Percentiles rank a stretch among this genome's conserved stretches.
Conservation (phyloP, 2,888 invertebrate species). For the Scotopteryx bipunctaria region DNA sequence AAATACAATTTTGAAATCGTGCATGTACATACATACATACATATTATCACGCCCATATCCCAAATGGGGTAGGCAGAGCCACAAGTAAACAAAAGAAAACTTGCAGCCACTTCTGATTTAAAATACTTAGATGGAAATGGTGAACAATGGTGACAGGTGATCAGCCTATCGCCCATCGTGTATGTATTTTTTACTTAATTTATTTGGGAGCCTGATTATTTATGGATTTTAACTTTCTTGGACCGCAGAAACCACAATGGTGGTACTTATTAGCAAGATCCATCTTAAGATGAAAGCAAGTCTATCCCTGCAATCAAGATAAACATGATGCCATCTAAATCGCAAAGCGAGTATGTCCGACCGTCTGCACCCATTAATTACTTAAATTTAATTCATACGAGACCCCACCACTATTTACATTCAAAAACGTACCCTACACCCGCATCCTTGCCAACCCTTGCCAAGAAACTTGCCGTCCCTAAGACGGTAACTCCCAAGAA, state of each 20-base stretch:
- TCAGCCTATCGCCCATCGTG: too few relatives aligned
- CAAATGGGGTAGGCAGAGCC: too few relatives aligned
- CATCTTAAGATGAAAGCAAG: slow-evolving; percentile 22
- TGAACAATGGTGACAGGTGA: too few relatives aligned
- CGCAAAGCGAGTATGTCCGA: slow-evolving; percentile 41
- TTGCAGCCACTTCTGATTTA: too few relatives aligned
- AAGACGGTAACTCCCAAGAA: slow-evolving; percentile 81
- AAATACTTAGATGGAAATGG: too few relatives aligned
- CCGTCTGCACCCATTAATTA: slow-evolving; percentile 74
- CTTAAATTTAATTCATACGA: slow-evolving; percentile 83
- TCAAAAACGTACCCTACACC: slow-evolving; percentile 74
- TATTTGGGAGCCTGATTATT: too few relatives aligned
- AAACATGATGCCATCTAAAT: slow-evolving; percentile 56
- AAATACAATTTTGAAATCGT: too few relatives aligned
- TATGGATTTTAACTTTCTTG: background rate
- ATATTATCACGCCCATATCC: too few relatives aligned
- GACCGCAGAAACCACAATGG: background rate
- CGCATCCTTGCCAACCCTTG: slow-evolving; percentile 70
- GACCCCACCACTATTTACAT: slow-evolving; percentile 80
- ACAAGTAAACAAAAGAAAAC: too few relatives aligned
- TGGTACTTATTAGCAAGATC: background rate
- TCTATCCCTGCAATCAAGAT: slow-evolving; percentile 46
- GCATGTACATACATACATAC: too few relatives aligned
- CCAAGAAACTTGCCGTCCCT: slow-evolving; percentile 77
- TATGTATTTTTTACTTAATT: too few relatives aligned